Percentiles rank a stretch among this genome's conserved stretches.
Conservation (phyloP, 2,888 invertebrate species). For the Endotricha flammealis region DNA sequence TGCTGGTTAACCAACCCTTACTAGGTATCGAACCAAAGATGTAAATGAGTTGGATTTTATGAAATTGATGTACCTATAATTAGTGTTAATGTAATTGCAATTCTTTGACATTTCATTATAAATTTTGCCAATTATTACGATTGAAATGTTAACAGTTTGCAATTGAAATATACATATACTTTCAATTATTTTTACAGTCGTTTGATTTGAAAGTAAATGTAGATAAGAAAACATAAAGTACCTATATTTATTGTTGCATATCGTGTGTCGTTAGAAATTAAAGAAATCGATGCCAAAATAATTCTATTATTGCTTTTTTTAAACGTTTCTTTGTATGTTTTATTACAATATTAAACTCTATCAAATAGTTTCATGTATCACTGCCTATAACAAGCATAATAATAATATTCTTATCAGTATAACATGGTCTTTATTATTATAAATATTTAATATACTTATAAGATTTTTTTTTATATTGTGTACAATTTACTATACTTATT, state of each 20-base stretch:
- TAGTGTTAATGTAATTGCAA: conserved; percentile 30
- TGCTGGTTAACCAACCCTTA: conserved; percentile 63
- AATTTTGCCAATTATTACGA: conserved; percentile 4
- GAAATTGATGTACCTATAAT: conserved; percentile 27
- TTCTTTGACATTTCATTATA: conserved; percentile 20
- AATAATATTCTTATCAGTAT: no score
- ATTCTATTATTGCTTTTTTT: conserved; percentile 26
- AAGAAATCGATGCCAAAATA: conserved; percentile 54
- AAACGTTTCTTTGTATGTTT: not conserved
- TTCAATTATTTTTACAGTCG: conserved; percentile 5
- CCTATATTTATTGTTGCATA: conserved; percentile 40
- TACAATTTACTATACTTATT: no score
- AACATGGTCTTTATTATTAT: no score
- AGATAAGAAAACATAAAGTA: conserved; percentile 12
- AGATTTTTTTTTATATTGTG: no score
- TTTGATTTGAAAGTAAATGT: conserved; percentile 19
- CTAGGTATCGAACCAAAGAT: conserved; percentile 75
- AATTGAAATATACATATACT: conserved; percentile 5
- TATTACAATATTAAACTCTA: not conserved
- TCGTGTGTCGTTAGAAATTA: conserved; percentile 28
- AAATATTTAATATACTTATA: no score
- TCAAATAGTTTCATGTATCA: not conserved
- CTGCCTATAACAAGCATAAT: no score
- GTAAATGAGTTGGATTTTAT: conserved; percentile 68
- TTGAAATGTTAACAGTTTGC: conserved; percentile 8